A percentile compares a stretch with the other conserved stretches of the same genome.
These are phyloP conservation scores for Scaptomyza flava DNA, from an alignment of 2,888 invertebrate species.

Conservation along the genomic window DNA sequence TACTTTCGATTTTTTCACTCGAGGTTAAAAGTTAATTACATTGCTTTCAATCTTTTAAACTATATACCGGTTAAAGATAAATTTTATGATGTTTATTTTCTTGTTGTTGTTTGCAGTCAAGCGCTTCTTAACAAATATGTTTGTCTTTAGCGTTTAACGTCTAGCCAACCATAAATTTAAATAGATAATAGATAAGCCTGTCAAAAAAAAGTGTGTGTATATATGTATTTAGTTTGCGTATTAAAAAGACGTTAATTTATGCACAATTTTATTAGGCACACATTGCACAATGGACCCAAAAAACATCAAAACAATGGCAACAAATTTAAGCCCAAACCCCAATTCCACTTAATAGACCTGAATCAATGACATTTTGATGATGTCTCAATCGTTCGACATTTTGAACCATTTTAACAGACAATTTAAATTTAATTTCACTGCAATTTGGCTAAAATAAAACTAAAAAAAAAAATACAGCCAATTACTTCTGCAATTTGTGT, in stretches of 20 bases:
- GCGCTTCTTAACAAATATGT: conserved; percentile 44
- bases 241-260: conserved; percentile 71
- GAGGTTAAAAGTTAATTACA: conserved; percentile 25
- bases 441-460: conserved; percentile 57
- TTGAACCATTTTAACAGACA: conserved; percentile 60
- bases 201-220: conserved; percentile 14
- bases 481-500: conserved; percentile 62
- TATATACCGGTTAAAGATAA: background rate
- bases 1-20: conserved; percentile 13
- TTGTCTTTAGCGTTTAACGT: conserved; percentile 7
- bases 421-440: conserved; percentile 76
- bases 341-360: no score
- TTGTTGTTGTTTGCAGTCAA: conserved; percentile 23
- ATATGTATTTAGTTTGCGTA: conserved; percentile 51
- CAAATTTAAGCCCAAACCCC: conserved; percentile 33
- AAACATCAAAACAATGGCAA: conserved; percentile 27
- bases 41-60: conserved; percentile 21
- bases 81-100: background rate
- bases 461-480: conserved; percentile 32
- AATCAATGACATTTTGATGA: conserved; percentile 75
- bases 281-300: conserved; percentile 63
- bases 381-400: conserved; percentile 75
- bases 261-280: conserved; percentile 69
- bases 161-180: conserved; percentile 46
- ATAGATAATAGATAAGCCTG: conserved; percentile 26